phyloP scores from a whole-genome alignment of 2,797 vertebrate genomes.

The Dendrocincla tyrannina region DNA sequence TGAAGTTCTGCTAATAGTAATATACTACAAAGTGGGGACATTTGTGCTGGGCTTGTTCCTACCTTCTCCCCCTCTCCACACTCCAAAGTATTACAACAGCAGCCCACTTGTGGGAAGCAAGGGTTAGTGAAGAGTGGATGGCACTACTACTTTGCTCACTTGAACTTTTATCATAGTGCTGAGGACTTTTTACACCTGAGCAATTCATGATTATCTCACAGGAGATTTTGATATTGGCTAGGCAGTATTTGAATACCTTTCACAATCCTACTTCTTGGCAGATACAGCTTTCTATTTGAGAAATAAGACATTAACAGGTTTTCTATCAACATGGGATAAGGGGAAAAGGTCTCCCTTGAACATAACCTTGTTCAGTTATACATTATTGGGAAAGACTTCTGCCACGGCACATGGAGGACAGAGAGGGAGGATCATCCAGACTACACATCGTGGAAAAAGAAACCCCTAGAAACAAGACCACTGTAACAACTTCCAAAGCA shows the following conservation, averaged over 20 bases:
- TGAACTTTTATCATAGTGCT: background rate
- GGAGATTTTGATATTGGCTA: background rate
- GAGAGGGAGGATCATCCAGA: too few species aligned
- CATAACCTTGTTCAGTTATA: background rate
- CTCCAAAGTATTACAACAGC: background rate
- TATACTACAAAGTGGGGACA: background rate
- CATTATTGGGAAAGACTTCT: too few species aligned
- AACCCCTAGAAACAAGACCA: too few species aligned
- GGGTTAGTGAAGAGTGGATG: background rate
- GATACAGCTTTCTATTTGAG: background rate
- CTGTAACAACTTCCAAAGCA: too few species aligned
- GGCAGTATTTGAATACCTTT: background rate
- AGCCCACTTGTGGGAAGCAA: background rate
- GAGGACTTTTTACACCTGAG: background rate
- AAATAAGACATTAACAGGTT: background rate
- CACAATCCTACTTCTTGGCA: background rate
- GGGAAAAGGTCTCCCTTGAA: background rate
- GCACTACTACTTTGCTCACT: background rate
- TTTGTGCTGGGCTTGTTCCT: background rate
- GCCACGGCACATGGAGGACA: too few species aligned
- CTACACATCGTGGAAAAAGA: too few species aligned
- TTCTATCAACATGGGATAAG: background rate
- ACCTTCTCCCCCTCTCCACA: background rate
- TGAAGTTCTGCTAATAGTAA: background rate
- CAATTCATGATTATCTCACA: fast-evolving